Evolutionary conservation across 2,888 invertebrate genomes (phyloP).

Genomic region (Clistopyga incitator): DNA sequence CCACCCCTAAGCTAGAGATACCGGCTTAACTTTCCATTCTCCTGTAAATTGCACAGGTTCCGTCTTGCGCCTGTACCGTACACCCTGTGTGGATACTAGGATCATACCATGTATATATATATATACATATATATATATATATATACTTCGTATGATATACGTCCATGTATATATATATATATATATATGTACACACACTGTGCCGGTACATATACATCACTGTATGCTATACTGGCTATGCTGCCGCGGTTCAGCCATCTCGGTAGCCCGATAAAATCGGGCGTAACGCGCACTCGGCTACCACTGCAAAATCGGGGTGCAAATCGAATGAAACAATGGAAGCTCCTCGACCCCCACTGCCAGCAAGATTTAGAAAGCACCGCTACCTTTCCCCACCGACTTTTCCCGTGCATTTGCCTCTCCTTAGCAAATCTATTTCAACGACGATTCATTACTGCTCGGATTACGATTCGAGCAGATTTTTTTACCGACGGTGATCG

Average conservation of each 20-base stretch:
- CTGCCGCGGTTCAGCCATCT: conserved; percentile 20
- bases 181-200: background rate
- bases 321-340: conserved; percentile 83
- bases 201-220: background rate
- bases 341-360: conserved; percentile 32
- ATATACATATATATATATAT: background rate
- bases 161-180: background rate
- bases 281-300: conserved; percentile 22
- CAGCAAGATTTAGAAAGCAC: background rate
- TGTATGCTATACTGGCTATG: background rate
- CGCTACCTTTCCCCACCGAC: conserved; percentile 1
- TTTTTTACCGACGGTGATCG: no score
- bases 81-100: conserved; percentile 47
- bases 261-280: conserved; percentile 6
- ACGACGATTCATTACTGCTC: conserved; percentile 5
- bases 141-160: no score
- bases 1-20: conserved; percentile 80
- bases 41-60: conserved; percentile 82
- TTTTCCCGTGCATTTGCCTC: background rate
- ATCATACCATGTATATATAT: background rate
- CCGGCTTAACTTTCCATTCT: conserved; percentile 84
- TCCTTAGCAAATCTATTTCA: background rate
- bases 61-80: conserved; percentile 67
- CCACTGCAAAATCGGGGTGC: conserved; percentile 73
- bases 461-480: no score